Evolutionary conservation across 2,888 invertebrate species (phyloP).

Genomic region (Junonia oenone): DNA sequence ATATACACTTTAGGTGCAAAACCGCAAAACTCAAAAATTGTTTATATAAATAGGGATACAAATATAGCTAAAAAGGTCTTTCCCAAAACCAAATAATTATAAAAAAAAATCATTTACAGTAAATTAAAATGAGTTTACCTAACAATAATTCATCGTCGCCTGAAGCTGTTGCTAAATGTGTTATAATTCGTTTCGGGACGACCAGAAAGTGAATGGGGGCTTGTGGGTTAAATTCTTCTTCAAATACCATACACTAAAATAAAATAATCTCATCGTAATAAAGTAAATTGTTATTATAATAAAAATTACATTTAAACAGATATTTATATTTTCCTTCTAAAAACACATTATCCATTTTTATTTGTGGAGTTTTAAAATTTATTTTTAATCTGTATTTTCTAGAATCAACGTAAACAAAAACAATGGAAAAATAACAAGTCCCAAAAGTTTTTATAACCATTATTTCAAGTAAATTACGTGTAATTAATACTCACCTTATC

Average conservation of each 20-base stretch:
- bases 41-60: too few species aligned
- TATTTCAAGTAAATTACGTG: background rate
- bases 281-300: too few species aligned
- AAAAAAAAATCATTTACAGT: background rate
- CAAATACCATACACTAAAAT: conserved; percentile 92
- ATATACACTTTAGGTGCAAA: too few species aligned
- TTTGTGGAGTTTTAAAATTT: background rate
- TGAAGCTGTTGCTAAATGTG: conserved; percentile 84
- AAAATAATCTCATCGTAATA: background rate
- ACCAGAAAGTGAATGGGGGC: conserved; percentile 95
- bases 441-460: background rate
- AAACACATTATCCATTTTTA: background rate
- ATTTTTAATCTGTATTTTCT: background rate
- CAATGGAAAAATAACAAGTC: background rate
- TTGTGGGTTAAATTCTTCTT: conserved; percentile 89
- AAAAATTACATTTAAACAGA: too few species aligned
- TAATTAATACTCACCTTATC: background rate
- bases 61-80: too few species aligned
- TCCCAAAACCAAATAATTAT: background rate
- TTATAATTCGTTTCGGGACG: conserved; percentile 90
- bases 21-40: too few species aligned
- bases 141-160: conserved; percentile 84
- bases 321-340: too few species aligned
- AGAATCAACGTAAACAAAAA: background rate
- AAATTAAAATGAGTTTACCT: conserved; percentile 42